Evolutionary conservation across 2,113 vertebrate species (phyloP).

Genomic region (Zingel zingel): DNA sequence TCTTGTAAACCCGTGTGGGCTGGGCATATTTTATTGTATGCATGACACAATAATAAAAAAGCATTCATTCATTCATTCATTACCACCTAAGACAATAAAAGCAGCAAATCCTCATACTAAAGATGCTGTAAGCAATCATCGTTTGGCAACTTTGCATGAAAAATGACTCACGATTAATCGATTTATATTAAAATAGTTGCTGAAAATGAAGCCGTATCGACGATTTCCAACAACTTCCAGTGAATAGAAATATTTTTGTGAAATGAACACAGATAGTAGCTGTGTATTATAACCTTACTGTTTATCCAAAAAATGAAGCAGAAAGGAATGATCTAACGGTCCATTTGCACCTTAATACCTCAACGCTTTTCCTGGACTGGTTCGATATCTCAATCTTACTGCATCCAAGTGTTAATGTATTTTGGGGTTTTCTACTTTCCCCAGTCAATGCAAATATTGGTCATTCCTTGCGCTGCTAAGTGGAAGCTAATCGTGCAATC

Average conservation of each 20-base stretch:
- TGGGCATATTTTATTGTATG: too few relatives aligned
- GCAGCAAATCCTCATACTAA: neutral
- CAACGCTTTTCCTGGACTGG: conserved; percentile 4
- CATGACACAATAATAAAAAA: too few relatives aligned
- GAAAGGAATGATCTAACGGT: neutral
- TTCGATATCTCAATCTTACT: conserved; percentile 39
- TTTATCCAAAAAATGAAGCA: neutral
- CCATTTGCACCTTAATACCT: conserved; percentile 5
- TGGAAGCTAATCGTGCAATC: conserved; percentile 40
- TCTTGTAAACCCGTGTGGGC: too few relatives aligned
- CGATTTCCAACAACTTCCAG: neutral
- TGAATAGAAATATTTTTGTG: neutral
- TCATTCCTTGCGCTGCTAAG: conserved; percentile 30
- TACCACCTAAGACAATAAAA: neutral
- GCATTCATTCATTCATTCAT: too few relatives aligned
- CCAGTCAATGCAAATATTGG: conserved; percentile 28
- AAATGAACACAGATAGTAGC: neutral
- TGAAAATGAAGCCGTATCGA: neutral
- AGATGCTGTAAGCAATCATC: neutral
- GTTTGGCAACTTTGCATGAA: neutral
- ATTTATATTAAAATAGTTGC: neutral
- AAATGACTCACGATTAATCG: neutral
- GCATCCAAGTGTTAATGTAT: conserved; percentile 23
- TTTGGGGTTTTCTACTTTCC: conserved; percentile 23
- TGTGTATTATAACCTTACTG: neutral